Evolutionary conservation across 2,888 invertebrate genomes (phyloP), one percentile per base, ranked within the genome.

Genomic region (Heliconius erato): DNA sequence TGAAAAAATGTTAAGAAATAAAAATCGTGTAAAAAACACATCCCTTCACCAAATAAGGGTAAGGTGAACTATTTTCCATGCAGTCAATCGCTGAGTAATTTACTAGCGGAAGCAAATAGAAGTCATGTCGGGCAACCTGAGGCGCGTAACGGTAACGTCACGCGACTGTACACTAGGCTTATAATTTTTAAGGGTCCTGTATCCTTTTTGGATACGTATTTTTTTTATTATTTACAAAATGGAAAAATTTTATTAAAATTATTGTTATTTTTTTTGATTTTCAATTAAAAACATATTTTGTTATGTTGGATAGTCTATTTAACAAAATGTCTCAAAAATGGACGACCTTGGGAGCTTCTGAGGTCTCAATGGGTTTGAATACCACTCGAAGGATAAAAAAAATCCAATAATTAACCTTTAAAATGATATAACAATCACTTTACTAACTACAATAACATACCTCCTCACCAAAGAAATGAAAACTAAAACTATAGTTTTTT

Each of bases 101-200:
- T 93, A 91, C 89, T 88, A 87, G 90, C 93, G 93, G 94, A 93
- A 93, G 93, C 90, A 90, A 91, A 89, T 89, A 91, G 90, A 89
- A 91, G 91, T 91, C 91, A 91, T 91, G 91, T 91, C 90, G 88
- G 88, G 89, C 91, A 87, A 86, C 82, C 84, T 84, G 80, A 84
- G 80, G 85, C 86, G 87, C 85, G 86, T 84, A 77, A 83, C 84
- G 86, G 67, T 26, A 67, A 78, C 76, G 78, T 80, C 86, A 84
- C 86, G 85, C 85, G 77, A 86, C 81, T 82, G 44, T 49, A 77
- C 69, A 77, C 19, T n/a, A 14, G 3, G 69, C 49, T 32, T 44
- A 40, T 81, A 71, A 40, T 72, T 81, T 71, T 14, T 68, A 68
- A 40, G 82, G 78, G 71, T 82, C 80, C 83, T 71, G 82, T 79